phyloP scores from a whole-genome alignment of 2,113 vertebrate species.

The Dicaeum eximium region DNA sequence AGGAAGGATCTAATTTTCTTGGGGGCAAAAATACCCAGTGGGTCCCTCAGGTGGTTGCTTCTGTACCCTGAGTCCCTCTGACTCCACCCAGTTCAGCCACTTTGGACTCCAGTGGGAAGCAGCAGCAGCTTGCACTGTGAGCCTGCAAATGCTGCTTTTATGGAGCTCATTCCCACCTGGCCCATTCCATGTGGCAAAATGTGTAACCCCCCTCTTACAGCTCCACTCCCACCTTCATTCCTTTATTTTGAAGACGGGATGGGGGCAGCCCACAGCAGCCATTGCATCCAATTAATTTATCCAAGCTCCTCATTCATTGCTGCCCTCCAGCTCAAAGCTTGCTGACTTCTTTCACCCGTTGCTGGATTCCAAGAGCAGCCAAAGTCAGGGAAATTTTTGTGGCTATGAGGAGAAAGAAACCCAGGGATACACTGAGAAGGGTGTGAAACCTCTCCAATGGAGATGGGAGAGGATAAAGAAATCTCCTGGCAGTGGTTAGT shows the following conservation, averaged over 20 bases:
- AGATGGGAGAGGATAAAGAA: background rate
- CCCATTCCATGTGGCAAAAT: background rate
- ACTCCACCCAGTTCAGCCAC: background rate
- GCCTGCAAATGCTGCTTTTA: background rate
- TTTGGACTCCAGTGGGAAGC: background rate
- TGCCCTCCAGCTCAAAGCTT: background rate
- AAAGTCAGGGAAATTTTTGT: background rate
- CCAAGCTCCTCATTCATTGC: background rate
- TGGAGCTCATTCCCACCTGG: background rate
- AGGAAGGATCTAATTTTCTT: background rate
- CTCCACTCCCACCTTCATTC: background rate
- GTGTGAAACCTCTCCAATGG: background rate
- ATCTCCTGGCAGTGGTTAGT: background rate
- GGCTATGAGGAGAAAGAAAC: background rate
- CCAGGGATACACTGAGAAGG: accelerated
- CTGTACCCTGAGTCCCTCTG: accelerated
- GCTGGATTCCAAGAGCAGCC: background rate
- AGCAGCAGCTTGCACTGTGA: background rate
- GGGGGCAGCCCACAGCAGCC: too few species aligned
- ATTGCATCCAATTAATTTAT: background rate
- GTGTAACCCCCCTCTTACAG: accelerated
- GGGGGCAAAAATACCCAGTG: background rate
- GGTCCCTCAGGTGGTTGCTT: background rate
- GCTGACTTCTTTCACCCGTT: background rate
- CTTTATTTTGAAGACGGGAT: background rate